A percentile compares a stretch with the other conserved stretches of the same genome.
These are phyloP conservation scores for Tenthredo scrophulariae DNA, from an alignment of 2,888 invertebrate species.

Conservation along the genomic window DNA sequence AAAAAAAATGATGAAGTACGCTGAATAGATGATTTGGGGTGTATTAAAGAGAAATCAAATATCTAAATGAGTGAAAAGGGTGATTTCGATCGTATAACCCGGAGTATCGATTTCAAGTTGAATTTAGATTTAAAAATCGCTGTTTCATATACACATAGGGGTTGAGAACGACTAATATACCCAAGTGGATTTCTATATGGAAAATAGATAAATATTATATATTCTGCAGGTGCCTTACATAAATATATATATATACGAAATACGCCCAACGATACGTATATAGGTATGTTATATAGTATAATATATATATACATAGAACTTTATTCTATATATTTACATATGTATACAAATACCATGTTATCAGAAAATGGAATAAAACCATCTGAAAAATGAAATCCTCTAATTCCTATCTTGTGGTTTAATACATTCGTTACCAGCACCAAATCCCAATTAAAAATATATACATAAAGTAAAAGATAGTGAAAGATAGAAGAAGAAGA, in stretches of 20 bases:
- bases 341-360: not conserved
- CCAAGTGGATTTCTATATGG: not conserved
- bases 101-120: not conserved
- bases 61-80: not conserved
- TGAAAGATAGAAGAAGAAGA: not conserved
- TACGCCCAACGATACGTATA: slow-evolving; percentile 43
- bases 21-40: not conserved
- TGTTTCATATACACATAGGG: not conserved
- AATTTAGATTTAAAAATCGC: not conserved
- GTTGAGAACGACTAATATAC: not conserved
- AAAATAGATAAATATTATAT: not conserved
- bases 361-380: not conserved
- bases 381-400: not conserved
- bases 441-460: not conserved
- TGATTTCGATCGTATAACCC: not conserved
- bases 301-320: not conserved
- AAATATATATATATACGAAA: slow-evolving; percentile 4
- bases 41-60: not conserved
- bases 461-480: not conserved
- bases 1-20: not conserved
- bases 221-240: slow-evolving; percentile 36
- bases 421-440: not conserved
- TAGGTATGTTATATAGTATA: not conserved
- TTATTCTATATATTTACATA: not conserved
- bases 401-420: not conserved